Evolutionary conservation across 2,888 invertebrate genomes (phyloP).

Genomic region (Tinea trinotella): DNA sequence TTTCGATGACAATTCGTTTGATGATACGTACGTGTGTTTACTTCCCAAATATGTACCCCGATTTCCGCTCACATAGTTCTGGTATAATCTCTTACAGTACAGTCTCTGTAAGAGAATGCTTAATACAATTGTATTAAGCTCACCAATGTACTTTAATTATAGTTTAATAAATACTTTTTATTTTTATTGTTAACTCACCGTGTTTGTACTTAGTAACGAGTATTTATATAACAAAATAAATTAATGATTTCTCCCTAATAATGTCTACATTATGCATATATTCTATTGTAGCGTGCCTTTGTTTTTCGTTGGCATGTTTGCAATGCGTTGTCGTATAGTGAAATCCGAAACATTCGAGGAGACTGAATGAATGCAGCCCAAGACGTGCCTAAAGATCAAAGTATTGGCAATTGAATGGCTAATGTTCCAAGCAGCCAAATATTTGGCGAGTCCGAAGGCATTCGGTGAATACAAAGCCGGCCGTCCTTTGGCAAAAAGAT

Average conservation of each 20-base stretch:
- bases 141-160: too few species aligned
- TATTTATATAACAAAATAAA: neutral
- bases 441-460: constrained; percentile 37
- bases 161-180: too few species aligned
- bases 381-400: constrained; percentile 38
- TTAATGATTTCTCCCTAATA: neutral
- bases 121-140: too few species aligned
- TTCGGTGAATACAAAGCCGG: constrained; percentile 53
- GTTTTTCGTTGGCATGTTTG: neutral
- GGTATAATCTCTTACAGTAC: too few species aligned
- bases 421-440: constrained; percentile 39
- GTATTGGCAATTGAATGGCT: constrained; percentile 38
- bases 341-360: constrained; percentile 18
- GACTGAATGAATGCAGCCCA: constrained; percentile 13
- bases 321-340: neutral
- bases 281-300: neutral
- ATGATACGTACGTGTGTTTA: too few species aligned
- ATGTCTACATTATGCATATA: neutral
- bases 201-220: too few species aligned
- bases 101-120: too few species aligned
- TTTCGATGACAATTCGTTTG: too few species aligned
- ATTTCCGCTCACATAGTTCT: too few species aligned
- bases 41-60: too few species aligned
- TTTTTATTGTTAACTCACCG: too few species aligned
- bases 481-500: constrained; percentile 44